Evolutionary conservation across 1,140 invertebrate genomes (phyloP).

Genomic region (Drosophila pruinosa): DNA sequence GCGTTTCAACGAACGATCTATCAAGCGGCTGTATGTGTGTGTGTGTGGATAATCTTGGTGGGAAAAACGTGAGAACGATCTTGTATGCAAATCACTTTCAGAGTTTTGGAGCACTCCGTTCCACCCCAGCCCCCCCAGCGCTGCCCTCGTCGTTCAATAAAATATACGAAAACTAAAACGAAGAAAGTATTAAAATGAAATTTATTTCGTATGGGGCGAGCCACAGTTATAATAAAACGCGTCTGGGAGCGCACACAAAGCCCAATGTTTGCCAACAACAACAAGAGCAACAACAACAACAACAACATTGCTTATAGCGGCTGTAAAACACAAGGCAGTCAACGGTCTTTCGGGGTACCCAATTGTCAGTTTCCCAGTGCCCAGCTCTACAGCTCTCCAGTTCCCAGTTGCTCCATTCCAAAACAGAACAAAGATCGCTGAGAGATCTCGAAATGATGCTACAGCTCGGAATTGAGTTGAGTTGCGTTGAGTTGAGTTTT

Average conservation of each 20-base stretch:
- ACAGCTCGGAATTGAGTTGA: conserved; percentile 22
- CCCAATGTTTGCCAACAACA: conserved; percentile 76
- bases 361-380: conserved; percentile 11
- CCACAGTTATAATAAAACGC: conserved; percentile 79
- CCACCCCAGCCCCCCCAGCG: background rate
- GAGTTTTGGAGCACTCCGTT: conserved; percentile 14
- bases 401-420: conserved; percentile 1
- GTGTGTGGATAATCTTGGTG: conserved; percentile 66
- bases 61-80: conserved; percentile 72
- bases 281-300: conserved; percentile 30
- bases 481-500: conserved; percentile 66
- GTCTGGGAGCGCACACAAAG: conserved; percentile 76
- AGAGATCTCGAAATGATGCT: conserved; percentile 38
- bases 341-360: conserved; percentile 29
- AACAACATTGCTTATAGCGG: conserved; percentile 35
- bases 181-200: conserved; percentile 81
- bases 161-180: conserved; percentile 79
- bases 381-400: background rate
- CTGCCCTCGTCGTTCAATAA: conserved; percentile 44
- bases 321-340: conserved; percentile 67
- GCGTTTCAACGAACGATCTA: conserved; percentile 54
- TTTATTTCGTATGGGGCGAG: conserved; percentile 75
- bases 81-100: conserved; percentile 76
- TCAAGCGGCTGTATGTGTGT: conserved; percentile 33
- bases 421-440: conserved; percentile 28